Conservation (phyloP, 2,113 vertebrate species). For the Riparia riparia region DNA sequence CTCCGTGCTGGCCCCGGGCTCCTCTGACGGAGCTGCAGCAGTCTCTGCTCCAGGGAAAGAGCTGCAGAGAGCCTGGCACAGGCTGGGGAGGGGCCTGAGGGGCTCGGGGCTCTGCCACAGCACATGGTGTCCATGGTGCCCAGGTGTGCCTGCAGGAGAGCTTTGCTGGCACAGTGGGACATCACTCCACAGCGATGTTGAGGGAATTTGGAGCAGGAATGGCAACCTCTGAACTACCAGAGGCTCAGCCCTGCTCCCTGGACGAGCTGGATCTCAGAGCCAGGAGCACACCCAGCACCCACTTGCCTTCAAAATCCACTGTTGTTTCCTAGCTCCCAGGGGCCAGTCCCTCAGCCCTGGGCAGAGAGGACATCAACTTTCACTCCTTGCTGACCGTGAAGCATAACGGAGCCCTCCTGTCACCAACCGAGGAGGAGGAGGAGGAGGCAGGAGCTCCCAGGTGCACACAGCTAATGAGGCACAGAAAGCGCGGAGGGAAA, state of each 20-base stretch:
- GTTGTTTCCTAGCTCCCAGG: not conserved
- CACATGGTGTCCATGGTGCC: accelerated
- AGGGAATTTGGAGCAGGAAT: not conserved
- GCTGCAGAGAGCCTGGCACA: not conserved
- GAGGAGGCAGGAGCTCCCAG: not conserved
- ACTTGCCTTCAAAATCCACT: not conserved
- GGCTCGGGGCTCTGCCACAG: not conserved
- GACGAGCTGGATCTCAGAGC: not conserved
- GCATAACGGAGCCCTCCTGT: not conserved
- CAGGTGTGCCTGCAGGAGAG: accelerated
- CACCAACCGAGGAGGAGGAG: not conserved
- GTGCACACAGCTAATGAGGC: not conserved
- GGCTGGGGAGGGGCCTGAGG: not conserved
- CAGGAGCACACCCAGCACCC: not conserved
- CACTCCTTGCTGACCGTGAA: not conserved
- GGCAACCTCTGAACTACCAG: not conserved
- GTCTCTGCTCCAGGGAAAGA: not conserved
- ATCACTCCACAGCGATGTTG: accelerated
- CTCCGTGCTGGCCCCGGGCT: accelerated
- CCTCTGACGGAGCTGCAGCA: not conserved
- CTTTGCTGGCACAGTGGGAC: not conserved
- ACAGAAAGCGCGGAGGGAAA: not conserved
- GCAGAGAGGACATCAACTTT: not conserved
- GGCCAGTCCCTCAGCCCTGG: not conserved
- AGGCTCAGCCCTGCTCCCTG: not conserved